Base-by-base conservation (phyloP, 1,140 invertebrate genomes). In the Cydia amplana region DNA sequence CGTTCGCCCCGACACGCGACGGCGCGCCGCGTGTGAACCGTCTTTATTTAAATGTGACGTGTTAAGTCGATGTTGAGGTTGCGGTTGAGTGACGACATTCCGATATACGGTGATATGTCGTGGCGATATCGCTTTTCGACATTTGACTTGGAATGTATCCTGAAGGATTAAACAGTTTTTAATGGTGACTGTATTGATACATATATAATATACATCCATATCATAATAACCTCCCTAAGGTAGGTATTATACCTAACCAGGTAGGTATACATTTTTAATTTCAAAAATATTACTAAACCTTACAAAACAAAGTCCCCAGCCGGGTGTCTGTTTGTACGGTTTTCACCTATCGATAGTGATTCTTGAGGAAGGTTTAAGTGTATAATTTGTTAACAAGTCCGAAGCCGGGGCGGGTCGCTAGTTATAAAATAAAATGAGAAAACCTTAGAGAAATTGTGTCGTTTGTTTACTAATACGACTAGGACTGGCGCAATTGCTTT, bases 1-100 rank as follows among this genome's bases (percentile, higher is more conserved):
- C 80, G 77, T 79, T 82, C 77, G 77, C 80, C 78, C 55, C 80
- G 76, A 75, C 80, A 79, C 76, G 80, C 78, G 75, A 77, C 70
- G 51, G 65, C 73, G 80, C 74, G 64, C 49, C 12, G 55, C 80
- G 80, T 82, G 80, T 23, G 80, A 81, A 75, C 75, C 40, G 18
- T 23, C 72, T 77, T 80, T 75, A 72, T 60, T 79, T 77, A 77
- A 82, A 82, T 81, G 7, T 51, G 49, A 51, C n/a, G 49, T 12
- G 49, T 51, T 51, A 5, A n/a, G 49, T 51, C 12, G 49, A 49
- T 49, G 14, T 16, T 14, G 16, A 14, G 49, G n/a, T 18, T 2
- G 49, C n/a, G 49, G 49, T 51, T 51, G 49, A n/a, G 49, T 49
- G 36, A 40, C 12, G 14, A 16, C 43, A 51, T 18, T 51, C 16